These are phyloP conservation scores for Meiosimyza decipiens DNA, from an alignment of 2,888 invertebrate species.

Conservation along the genomic window DNA sequence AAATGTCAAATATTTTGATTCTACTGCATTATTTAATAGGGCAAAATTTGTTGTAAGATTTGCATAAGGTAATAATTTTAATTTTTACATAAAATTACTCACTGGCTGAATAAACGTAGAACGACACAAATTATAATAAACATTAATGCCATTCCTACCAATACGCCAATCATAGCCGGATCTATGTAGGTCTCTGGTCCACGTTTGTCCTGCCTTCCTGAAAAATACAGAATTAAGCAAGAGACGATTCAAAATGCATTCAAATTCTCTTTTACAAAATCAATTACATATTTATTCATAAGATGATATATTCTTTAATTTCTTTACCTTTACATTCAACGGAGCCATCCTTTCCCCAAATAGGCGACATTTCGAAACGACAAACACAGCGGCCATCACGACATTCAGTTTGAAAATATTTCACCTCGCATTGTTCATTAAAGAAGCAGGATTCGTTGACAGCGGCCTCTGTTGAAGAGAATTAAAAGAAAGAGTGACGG, in stretches of 20 bases:
- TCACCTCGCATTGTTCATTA: slow-evolving; percentile 84
- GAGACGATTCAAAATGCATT: too few species aligned
- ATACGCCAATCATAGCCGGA: slow-evolving; percentile 90
- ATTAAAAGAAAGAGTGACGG: too few species aligned
- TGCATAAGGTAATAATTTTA: too few species aligned
- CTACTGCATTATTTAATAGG: too few species aligned
- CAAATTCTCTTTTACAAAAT: too few species aligned
- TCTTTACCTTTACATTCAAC: slow-evolving; percentile 78
- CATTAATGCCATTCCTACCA: slow-evolving; percentile 92
- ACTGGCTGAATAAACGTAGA: slow-evolving; percentile 92
- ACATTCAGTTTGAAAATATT: slow-evolving; percentile 81
- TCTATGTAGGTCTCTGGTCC: slow-evolving; percentile 79
- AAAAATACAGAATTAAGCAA: slow-evolving; percentile 15
- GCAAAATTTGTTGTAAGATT: too few species aligned
- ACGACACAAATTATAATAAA: slow-evolving; percentile 94
- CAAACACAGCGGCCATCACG: slow-evolving; percentile 82
- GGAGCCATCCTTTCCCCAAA: slow-evolving; percentile 76
- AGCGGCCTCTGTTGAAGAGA: slow-evolving; percentile 72
- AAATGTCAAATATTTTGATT: too few species aligned
- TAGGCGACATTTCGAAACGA: slow-evolving; percentile 81
- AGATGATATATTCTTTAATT: too few species aligned
- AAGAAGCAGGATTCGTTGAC: slow-evolving; percentile 87
- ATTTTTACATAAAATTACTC: slow-evolving; percentile 63
- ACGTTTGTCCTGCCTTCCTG: slow-evolving; percentile 71
- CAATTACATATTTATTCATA: too few species aligned